Percentiles rank a stretch among this genome's conserved stretches.
Evolutionary conservation across 2,888 invertebrate species (phyloP).

Genomic region (Achlya flavicornis): DNA sequence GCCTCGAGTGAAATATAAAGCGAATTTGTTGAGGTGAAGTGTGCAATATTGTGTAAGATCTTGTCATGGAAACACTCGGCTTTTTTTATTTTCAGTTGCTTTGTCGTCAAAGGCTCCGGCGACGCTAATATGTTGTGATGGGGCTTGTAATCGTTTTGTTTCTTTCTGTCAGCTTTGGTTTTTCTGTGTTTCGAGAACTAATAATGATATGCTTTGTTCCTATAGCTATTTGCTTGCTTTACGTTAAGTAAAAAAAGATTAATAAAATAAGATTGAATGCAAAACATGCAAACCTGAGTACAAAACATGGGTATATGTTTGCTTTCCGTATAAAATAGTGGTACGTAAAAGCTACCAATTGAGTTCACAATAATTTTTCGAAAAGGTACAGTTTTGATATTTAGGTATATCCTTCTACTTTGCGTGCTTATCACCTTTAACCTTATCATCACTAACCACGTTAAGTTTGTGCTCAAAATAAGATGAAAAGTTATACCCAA

Average conservation of each 20-base stretch:
- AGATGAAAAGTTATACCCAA: too few species aligned
- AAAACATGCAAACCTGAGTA: too few species aligned
- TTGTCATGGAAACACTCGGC: slow-evolving; percentile 27
- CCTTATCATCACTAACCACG: too few species aligned
- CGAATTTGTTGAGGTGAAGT: slow-evolving; percentile 61
- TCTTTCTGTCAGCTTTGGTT: background rate
- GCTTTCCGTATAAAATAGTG: too few species aligned
- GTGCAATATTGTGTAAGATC: slow-evolving; percentile 52
- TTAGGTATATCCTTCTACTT: too few species aligned
- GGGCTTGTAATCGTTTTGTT: background rate
- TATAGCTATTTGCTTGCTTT: background rate
- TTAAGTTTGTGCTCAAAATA: too few species aligned
- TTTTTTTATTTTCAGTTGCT: background rate
- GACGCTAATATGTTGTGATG: background rate
- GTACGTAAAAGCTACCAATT: too few species aligned
- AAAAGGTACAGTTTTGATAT: too few species aligned
- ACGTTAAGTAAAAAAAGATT: background rate
- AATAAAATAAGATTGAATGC: background rate
- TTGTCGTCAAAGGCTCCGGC: background rate
- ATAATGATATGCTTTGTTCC: background rate
- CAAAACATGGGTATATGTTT: too few species aligned
- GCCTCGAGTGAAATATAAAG: slow-evolving; percentile 50
- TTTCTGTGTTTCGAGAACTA: background rate
- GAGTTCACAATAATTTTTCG: too few species aligned
- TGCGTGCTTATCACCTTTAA: too few species aligned